These are phyloP conservation scores for Lepidonotus clava DNA, from an alignment of 2,888 invertebrate genomes.

Conservation along the genomic window DNA sequence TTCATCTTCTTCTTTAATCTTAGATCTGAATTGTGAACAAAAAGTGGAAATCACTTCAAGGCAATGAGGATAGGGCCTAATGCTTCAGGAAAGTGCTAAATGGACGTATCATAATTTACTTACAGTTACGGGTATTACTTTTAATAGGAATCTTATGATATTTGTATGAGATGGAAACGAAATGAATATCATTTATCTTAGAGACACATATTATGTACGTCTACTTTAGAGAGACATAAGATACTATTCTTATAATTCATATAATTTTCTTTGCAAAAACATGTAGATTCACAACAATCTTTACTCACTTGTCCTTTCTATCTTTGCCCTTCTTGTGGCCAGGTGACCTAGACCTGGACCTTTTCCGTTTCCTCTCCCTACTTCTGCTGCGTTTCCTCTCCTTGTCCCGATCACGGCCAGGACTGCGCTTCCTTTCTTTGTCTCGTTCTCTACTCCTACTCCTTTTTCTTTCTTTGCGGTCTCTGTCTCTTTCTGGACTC, in stretches of 20 bases:
- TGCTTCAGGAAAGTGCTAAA: too few species aligned
- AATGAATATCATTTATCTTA: too few species aligned
- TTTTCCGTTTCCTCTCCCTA: constrained; percentile 66
- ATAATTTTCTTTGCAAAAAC: too few species aligned
- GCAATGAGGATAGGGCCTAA: too few species aligned
- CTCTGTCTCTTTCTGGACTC: not conserved
- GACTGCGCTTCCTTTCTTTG: constrained; percentile 36
- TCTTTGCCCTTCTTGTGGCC: constrained; percentile 78
- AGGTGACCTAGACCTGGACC: constrained; percentile 64
- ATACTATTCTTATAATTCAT: too few species aligned
- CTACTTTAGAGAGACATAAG: too few species aligned
- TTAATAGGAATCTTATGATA: too few species aligned
- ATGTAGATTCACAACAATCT: too few species aligned
- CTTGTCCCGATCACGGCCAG: constrained; percentile 52
- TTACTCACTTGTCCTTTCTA: constrained; percentile 69
- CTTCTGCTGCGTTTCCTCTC: constrained; percentile 61
- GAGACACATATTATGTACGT: too few species aligned
- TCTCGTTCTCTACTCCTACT: constrained; percentile 51
- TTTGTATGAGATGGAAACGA: too few species aligned
- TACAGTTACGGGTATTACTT: too few species aligned
- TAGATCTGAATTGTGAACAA: not conserved
- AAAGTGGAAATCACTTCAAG: not conserved
- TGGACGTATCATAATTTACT: too few species aligned
- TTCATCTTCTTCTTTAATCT: constrained; percentile 13
- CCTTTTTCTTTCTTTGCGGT: not conserved